Evolutionary conservation across 2,797 vertebrate genomes (phyloP).

Genomic region (Enteromius argenteus): DNA sequence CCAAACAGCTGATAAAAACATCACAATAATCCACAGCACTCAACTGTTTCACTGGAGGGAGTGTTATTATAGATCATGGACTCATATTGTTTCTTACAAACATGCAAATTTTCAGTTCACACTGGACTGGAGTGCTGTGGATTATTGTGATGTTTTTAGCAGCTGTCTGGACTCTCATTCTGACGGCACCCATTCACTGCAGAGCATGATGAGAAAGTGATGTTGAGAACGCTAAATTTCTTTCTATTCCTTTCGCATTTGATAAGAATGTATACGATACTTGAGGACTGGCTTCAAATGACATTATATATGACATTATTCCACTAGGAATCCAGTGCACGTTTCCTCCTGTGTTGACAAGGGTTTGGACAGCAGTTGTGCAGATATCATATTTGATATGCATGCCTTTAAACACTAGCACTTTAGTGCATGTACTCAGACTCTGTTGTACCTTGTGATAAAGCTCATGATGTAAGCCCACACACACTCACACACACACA

Average conservation of each 20-base stretch:
- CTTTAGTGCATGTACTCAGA: slow-evolving; percentile 93
- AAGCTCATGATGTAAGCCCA: slow-evolving; percentile 71
- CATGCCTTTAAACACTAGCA: slow-evolving; percentile 91
- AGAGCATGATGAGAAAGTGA: background rate
- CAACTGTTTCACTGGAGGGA: too few species aligned
- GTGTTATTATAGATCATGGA: too few species aligned
- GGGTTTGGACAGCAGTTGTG: slow-evolving; percentile 75
- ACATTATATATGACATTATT: background rate
- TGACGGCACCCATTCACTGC: background rate
- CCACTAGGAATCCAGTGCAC: background rate
- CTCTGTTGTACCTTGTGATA: slow-evolving; percentile 81
- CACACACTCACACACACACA: slow-evolving; percentile 26
- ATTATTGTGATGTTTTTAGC: background rate
- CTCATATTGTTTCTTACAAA: background rate
- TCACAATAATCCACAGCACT: too few species aligned
- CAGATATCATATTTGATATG: slow-evolving; percentile 83
- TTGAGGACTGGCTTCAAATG: background rate
- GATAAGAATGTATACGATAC: background rate
- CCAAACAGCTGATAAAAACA: too few species aligned
- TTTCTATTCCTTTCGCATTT: background rate
- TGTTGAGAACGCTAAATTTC: background rate
- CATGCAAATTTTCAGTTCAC: background rate
- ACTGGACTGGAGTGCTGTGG: background rate
- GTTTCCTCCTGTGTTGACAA: background rate
- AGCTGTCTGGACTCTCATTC: too few species aligned